These are phyloP conservation scores for Phrynocephalus vlangalii DNA, from an alignment of 2,797 vertebrate species.

Conservation along the genomic window DNA sequence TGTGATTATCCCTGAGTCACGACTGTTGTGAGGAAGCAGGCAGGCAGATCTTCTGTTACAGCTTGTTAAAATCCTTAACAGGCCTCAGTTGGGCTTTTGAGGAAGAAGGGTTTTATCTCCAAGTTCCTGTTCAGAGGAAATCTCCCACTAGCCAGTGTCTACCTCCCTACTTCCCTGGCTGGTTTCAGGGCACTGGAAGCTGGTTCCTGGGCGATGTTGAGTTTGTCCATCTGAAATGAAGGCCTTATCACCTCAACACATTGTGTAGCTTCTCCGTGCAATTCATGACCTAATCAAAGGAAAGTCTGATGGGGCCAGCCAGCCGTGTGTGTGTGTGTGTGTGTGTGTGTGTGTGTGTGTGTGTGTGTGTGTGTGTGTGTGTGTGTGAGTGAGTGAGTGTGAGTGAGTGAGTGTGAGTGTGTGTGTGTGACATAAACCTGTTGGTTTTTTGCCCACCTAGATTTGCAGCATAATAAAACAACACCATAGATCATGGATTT, in stretches of 20 bases:
- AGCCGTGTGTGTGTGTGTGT: too few species aligned
- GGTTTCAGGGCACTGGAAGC: not conserved
- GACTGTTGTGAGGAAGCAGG: conserved; percentile 77
- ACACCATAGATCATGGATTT: too few species aligned
- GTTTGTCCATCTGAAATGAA: not conserved
- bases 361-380: too few species aligned
- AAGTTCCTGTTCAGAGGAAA: conserved; percentile 4
- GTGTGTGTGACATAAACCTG: not conserved
- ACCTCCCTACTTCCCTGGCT: not conserved
- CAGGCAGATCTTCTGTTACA: conserved; percentile 61
- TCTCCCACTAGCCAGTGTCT: not conserved
- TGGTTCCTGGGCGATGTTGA: conserved; percentile 42
- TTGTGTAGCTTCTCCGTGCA: too few species aligned
- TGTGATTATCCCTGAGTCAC: conserved; percentile 76
- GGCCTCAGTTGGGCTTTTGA: conserved; percentile 59
- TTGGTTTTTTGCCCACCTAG: not conserved
- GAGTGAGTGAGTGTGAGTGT: too few species aligned
- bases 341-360: too few species aligned
- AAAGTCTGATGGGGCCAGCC: not conserved
- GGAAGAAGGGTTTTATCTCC: conserved; percentile 47
- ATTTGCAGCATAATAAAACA: not conserved
- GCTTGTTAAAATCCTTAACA: conserved; percentile 73
- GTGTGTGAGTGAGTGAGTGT: too few species aligned
- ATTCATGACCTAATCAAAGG: not conserved
- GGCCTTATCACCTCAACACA: not conserved